phyloP scores from a whole-genome alignment of 1,140 invertebrate genomes.

The Aleiodes sp. region DNA sequence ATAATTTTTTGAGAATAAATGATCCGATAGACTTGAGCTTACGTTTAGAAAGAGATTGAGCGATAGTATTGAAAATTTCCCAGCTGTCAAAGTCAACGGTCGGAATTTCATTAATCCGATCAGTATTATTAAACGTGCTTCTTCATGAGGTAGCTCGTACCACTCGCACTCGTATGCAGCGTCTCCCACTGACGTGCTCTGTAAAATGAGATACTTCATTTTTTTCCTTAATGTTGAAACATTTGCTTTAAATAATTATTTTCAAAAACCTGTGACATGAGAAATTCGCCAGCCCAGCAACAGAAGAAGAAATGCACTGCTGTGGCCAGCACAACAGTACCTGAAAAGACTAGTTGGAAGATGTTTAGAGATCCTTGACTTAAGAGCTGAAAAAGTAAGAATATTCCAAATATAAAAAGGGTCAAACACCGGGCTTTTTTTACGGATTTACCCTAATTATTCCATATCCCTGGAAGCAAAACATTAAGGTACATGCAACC shows the following conservation, averaged over 20 bases:
- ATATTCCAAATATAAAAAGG: neutral
- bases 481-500: constrained; percentile 24
- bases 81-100: constrained; percentile 45
- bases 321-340: neutral
- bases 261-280: constrained; percentile 27
- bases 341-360: constrained; percentile 19
- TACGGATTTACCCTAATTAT: constrained; percentile 27
- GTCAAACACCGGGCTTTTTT: neutral
- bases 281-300: constrained; percentile 36
- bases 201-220: neutral
- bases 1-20: no score
- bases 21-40: no score
- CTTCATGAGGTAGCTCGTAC: constrained; percentile 39
- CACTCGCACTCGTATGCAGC: constrained; percentile 46
- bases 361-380: neutral
- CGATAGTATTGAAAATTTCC: constrained; percentile 43
- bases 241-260: constrained; percentile 6
- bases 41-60: constrained; percentile 37
- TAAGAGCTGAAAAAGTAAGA: neutral
- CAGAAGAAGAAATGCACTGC: constrained; percentile 31
- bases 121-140: constrained; percentile 37
- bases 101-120: constrained; percentile 43
- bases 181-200: constrained; percentile 43
- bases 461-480: constrained; percentile 42
- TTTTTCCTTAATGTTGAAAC: neutral